phyloP scores from a whole-genome alignment of 2,797 vertebrate species.

The Crocidura indochinensis region DNA sequence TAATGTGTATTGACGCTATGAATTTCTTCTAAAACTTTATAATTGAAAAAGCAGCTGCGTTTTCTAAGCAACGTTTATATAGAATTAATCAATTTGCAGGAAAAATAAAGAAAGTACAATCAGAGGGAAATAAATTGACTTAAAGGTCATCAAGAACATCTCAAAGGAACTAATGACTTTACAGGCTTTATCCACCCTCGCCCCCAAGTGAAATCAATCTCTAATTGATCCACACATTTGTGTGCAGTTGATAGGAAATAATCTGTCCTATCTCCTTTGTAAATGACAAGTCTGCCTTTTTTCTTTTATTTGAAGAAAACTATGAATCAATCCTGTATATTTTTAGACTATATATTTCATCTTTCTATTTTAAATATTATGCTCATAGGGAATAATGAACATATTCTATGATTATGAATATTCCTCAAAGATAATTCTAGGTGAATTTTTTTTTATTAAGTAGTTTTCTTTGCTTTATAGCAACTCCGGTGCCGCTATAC shows the following conservation, averaged over 20 bases:
- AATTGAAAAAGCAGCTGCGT: conserved; percentile 27
- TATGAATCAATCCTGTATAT: too few species aligned
- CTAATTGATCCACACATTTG: conserved; percentile 65
- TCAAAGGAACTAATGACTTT: conserved; percentile 38
- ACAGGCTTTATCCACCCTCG: not conserved
- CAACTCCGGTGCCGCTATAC: not conserved
- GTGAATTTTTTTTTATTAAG: conserved; percentile 17
- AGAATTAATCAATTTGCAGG: conserved; percentile 7
- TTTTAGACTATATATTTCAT: not conserved
- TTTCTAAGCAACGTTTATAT: not conserved
- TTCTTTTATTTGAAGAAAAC: conserved; percentile 22
- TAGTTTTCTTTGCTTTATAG: not conserved
- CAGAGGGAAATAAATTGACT: conserved; percentile 19
- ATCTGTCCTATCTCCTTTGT: conserved; percentile 38
- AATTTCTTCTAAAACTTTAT: conserved; percentile 2
- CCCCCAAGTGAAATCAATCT: conserved; percentile 73
- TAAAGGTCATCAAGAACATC: conserved; percentile 62
- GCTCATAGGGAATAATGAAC: not conserved
- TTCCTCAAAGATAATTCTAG: not conserved
- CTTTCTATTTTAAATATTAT: conserved; percentile 46
- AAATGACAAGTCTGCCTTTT: conserved; percentile 17
- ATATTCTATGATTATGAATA: not conserved
- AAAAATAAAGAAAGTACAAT: conserved; percentile 31
- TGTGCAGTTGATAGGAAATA: conserved; percentile 59
- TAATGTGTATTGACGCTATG: not conserved